Evolutionary conservation across 2,888 invertebrate genomes (phyloP), one percentile per base, ranked within the genome.

Genomic region (Margaritifera margaritifera): DNA sequence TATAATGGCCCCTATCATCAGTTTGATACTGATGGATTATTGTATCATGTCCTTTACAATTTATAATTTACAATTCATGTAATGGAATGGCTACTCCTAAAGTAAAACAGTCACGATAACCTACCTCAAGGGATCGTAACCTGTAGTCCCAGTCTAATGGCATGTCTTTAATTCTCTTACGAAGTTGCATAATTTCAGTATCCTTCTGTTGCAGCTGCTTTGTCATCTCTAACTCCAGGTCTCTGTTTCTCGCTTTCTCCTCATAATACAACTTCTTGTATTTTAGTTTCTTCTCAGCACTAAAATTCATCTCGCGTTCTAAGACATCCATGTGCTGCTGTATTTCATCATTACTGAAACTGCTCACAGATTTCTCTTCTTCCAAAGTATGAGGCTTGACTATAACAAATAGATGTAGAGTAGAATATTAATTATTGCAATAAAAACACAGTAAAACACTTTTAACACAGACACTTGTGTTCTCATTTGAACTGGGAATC

Each of bases 281-380:
- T 69, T 81, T 81, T 42, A 75, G 64, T 62, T 83, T 83, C 77
- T 84, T 84, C 31, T 75, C 71, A 18, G 71, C 69, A n/a, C 75
- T 70, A 4, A 64, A 59, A 52, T 79, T 78, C 51, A 84, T 69
- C 64, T 80, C 73, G 27, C 54, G 52, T 22, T 75, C 69, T 6
- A 79, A 66, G 18, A 75, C 72, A 18, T 76, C 71, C 3, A 75
- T 56, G 24, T 74, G 68, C 58, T 50, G 69, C 24, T 76, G 71
- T 27, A 76, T 61, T 53, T 72, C 71, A 31, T 61, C n/a, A 25
- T 57, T 54, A 24, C 42, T 15, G 15, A 11, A n/a, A 18, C 52
- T 57, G n/a, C 52, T 51, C 51, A 52, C 42, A 6, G 55, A 54
- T 52, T 55, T 64, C 52, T 69, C 56, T 27, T 50, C 56, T 27